Base-by-base conservation (phyloP, 30 jellyfish, hydroid and myxozoan genomes). In the Aurelia aurita region DNA sequence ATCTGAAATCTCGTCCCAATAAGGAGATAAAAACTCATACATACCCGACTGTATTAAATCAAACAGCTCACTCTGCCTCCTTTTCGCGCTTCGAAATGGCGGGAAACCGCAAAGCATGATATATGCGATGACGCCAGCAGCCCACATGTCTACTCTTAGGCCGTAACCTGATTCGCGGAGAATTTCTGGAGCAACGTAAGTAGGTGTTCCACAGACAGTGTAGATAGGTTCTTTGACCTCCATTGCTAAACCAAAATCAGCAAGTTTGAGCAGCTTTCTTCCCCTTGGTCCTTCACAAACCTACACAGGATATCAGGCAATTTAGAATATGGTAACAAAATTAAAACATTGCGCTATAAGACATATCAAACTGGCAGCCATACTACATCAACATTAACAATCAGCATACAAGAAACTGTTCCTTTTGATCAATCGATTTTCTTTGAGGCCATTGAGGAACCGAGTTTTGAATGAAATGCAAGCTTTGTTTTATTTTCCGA, bases 21-120 rank as follows among this genome's bases (percentile, higher is more conserved):
- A 94, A 15, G 99, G 99, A 46, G 89, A 85, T 53, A 89, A 45
- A 75, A 82, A 94, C 58, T 94, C 99, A 68, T 23, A 94, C 61
- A 78, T 75, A 51, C 99, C 97, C 0, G 90, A 54, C 65, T 94
- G 98, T 72, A 94, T 94, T 49, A 88, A 73, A 63, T 87, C 97
- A 74, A 94, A 94, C 60, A 94, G 85, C 72, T 94, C 99, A 58
- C 95, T 94, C 66, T 94, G 99, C 77, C 87, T 77, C 35, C 97
- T 91, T 60, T 88, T 82, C 45, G 96, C 72, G 84, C 99, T 94
- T 45, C 99, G 89, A 66, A 94, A 94, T 11, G 99, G 99, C 44
- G 99, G 99, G 80, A 94, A 94, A 19, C 99, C 99, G 72, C 99
- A 94, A 25, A 94, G 92, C 99, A 94, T 94, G 67, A 94, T 94